Percentiles rank a stretch among this genome's conserved stretches.
Evolutionary conservation across 92 coral and sea anemone species (phyloP).

Genomic region (Epizoanthus fatuus): DNA sequence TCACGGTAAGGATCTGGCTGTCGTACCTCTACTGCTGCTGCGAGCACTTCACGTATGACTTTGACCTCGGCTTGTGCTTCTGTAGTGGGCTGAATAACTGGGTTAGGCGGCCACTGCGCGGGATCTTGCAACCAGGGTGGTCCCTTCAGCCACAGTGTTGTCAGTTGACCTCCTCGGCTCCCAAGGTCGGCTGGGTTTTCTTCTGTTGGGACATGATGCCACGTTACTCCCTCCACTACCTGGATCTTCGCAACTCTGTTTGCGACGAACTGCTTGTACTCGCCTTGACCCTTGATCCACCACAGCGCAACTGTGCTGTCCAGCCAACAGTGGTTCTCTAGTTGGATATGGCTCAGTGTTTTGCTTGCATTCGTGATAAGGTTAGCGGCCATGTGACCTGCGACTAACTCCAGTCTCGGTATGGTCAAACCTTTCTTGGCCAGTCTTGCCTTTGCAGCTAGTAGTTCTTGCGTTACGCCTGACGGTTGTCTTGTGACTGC

Average conservation of each 20-base stretch:
- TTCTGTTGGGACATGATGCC: constrained; percentile 50
- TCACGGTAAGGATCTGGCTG: constrained; percentile 28
- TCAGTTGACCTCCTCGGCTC: constrained; percentile 51
- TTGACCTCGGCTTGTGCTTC: constrained; percentile 26
- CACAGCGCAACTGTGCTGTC: constrained; percentile 59
- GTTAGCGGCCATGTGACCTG: constrained; percentile 47
- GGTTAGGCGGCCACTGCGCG: constrained; percentile 38
- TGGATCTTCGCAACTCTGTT: constrained; percentile 47
- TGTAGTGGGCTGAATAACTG: neutral
- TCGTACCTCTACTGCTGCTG: constrained; percentile 6
- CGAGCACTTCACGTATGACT: constrained; percentile 6
- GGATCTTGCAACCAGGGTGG: constrained; percentile 21
- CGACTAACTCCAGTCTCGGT: constrained; percentile 36
- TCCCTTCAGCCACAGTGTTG: constrained; percentile 33
- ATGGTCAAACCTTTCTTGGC: constrained; percentile 51
- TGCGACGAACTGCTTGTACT: constrained; percentile 48
- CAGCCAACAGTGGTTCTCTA: constrained; percentile 39
- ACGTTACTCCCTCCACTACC: constrained; percentile 17
- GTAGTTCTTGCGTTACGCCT: constrained; percentile 24
- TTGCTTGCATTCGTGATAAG: constrained; percentile 12
- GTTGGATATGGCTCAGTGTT: constrained; percentile 9
- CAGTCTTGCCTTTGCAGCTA: constrained; percentile 35
- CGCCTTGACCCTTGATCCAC: constrained; percentile 53
- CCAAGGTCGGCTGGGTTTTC: constrained; percentile 66
- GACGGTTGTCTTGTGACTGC: constrained; percentile 37